These are phyloP conservation scores for Drosophila miranda DNA, from an alignment of 1,140 invertebrate species.

Conservation along the genomic window DNA sequence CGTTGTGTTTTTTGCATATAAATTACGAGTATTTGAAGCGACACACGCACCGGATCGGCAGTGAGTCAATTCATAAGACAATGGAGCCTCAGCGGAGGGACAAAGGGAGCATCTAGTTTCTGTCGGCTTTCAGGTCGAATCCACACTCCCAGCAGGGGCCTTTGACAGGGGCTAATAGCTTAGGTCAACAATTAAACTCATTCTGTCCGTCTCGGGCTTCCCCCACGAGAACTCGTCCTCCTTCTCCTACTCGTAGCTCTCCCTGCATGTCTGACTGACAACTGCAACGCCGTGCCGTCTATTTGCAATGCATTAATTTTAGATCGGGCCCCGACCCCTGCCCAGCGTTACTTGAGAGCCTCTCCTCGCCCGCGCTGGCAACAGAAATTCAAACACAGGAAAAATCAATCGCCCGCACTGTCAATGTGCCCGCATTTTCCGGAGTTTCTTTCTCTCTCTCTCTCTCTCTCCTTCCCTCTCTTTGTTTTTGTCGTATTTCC, in stretches of 20 bases:
- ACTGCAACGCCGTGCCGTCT: slow-evolving; percentile 58
- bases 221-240: not conserved
- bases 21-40: slow-evolving; percentile 53
- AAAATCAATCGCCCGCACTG: slow-evolving; percentile 79
- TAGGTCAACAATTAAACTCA: slow-evolving; percentile 79
- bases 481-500: slow-evolving; percentile 44
- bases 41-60: not conserved
- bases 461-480: slow-evolving; percentile 1
- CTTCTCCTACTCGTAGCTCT: slow-evolving; percentile 20
- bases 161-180: slow-evolving; percentile 78
- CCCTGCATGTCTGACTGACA: slow-evolving; percentile 40
- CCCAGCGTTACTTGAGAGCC: not conserved
- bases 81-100: slow-evolving; percentile 13
- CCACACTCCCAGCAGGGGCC: slow-evolving; percentile 2
- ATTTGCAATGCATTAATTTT: slow-evolving; percentile 77
- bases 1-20: slow-evolving; percentile 54
- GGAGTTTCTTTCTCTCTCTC: slow-evolving; percentile 11
- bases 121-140: slow-evolving; percentile 32
- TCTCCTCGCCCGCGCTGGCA: slow-evolving; percentile 18
- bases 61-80: slow-evolving; percentile 53
- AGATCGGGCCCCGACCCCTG: slow-evolving; percentile 41
- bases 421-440: slow-evolving; percentile 77
- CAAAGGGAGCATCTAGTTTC: slow-evolving; percentile 37
- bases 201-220: slow-evolving; percentile 51
- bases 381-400: slow-evolving; percentile 58